phyloP scores from a whole-genome alignment of 92 coral and sea anemone species.

The Ricordea florida region DNA sequence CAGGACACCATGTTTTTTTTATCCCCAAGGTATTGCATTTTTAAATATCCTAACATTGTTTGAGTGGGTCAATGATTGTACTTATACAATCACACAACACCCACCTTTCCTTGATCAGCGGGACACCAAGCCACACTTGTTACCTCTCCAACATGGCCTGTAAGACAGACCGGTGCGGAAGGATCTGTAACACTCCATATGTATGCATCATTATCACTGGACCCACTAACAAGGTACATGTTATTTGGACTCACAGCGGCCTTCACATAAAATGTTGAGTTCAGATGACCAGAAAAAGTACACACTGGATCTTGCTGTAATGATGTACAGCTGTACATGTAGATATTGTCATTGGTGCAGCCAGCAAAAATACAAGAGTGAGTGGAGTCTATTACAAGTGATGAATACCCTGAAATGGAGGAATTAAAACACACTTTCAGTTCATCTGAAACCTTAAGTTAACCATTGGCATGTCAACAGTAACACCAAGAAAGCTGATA shows the following conservation, averaged over 20 bases:
- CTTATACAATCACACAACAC: not conserved
- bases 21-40: too few relatives aligned
- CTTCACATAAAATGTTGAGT: slow-evolving; percentile 94
- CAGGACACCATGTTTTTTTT: too few relatives aligned
- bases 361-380: slow-evolving; percentile 86
- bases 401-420: slow-evolving; percentile 82
- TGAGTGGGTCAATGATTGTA: too few relatives aligned
- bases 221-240: slow-evolving; percentile 83
- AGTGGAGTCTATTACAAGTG: slow-evolving; percentile 83
- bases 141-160: slow-evolving; percentile 92
- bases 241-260: slow-evolving; percentile 89
- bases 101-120: slow-evolving; percentile 85
- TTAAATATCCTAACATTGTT: too few relatives aligned
- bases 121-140: slow-evolving; percentile 98
- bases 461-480: not conserved
- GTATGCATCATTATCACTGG: slow-evolving; percentile 84
- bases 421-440: too few relatives aligned
- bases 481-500: too few relatives aligned
- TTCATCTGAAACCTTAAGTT: too few relatives aligned
- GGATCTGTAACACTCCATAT: slow-evolving; percentile 88
- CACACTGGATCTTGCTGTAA: slow-evolving; percentile 68
- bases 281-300: slow-evolving; percentile 79
- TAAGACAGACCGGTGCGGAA: slow-evolving; percentile 72
- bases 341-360: slow-evolving; percentile 91
- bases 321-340: slow-evolving; percentile 88